A percentile compares a stretch with the other conserved stretches of the same genome.
Conservation (phyloP, 2,797 vertebrate species). For the Spinus pinus region DNA sequence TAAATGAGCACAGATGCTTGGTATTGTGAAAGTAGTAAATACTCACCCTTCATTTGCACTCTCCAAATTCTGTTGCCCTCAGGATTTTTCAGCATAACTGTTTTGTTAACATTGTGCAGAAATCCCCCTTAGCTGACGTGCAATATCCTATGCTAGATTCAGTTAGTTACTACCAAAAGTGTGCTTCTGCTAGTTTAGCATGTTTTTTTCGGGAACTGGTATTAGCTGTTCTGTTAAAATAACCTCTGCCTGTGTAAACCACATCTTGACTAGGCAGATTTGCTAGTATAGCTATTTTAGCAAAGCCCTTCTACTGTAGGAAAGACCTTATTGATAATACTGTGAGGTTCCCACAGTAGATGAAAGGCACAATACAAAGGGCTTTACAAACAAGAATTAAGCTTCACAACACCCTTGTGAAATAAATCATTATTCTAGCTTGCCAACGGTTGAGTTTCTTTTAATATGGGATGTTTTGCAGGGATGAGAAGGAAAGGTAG, state of each 20-base stretch:
- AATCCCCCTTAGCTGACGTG: not conserved
- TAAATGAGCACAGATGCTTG: not conserved
- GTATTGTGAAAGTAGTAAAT: not conserved
- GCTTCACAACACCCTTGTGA: constrained; percentile 30
- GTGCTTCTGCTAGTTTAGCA: not conserved
- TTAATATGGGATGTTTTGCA: not conserved
- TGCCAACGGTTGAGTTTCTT: not conserved
- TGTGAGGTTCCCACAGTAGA: constrained; percentile 37
- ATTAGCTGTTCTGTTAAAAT: constrained; percentile 1
- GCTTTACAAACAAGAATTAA: constrained; percentile 52
- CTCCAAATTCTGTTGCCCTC: not conserved
- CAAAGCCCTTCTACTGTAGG: constrained; percentile 34
- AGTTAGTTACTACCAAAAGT: not conserved
- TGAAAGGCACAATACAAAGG: constrained; percentile 41
- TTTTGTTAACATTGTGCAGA: not conserved
- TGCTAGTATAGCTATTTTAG: constrained; percentile 33
- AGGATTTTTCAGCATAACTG: not conserved
- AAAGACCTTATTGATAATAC: constrained; percentile 43
- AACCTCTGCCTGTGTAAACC: not conserved
- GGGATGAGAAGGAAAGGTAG: not conserved
- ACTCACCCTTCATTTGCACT: not conserved
- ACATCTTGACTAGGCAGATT: not conserved
- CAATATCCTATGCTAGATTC: not conserved
- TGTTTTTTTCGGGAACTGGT: not conserved
- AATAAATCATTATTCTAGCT: constrained; percentile 27